Base-by-base conservation (phyloP, 2,113 vertebrate genomes). In the Chlamydotis undulata region DNA sequence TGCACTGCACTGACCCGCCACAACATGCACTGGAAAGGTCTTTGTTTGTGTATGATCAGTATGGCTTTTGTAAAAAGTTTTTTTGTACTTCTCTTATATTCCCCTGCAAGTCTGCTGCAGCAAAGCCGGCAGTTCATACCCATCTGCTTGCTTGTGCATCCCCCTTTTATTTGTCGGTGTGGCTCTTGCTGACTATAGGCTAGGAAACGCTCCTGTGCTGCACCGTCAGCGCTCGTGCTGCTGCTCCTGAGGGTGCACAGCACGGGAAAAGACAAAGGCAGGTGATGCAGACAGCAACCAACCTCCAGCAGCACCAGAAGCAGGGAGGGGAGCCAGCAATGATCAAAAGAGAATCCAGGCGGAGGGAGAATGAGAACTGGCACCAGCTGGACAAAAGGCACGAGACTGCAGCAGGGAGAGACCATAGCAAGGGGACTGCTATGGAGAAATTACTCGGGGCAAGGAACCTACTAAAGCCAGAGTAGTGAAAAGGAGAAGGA, bases 41-140 rank as follows among this genome's bases (percentile, higher is more conserved):
- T 0, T 18, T 56, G 9, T 0, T 18, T 64, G 35, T 3, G 0
- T 37, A 37, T 4, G 2, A 63, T 49, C 17, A 60, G 4, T 33
- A n/a, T 12, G 35, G 65, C 31, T 82, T 55, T 28, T 56, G 35
- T 33, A 68, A 57, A 43, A 88, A 80, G 31, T 14, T 39, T 17
- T 14, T 47, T 33, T 24, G 7, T 49, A 33, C 19, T 65, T 41
- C 57, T 73, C 5, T 43, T 28, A 52, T 2, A 41, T 53, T 82
- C 55, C 31, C 19, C 33, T 78, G 37, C 45, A 57, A 41, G 26
- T 41, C 25, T 50, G 33, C 53, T 50, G 60, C 76, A 80, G 56
- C 55, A 67, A 29, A 81, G 64, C 6, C 7, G 6, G 18, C 2
- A 23, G 43, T 37, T 79, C 19, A 2, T 16, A 24, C 11, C 10